phyloP scores from a whole-genome alignment of 2,888 invertebrate genomes.

The Leucania comma region DNA sequence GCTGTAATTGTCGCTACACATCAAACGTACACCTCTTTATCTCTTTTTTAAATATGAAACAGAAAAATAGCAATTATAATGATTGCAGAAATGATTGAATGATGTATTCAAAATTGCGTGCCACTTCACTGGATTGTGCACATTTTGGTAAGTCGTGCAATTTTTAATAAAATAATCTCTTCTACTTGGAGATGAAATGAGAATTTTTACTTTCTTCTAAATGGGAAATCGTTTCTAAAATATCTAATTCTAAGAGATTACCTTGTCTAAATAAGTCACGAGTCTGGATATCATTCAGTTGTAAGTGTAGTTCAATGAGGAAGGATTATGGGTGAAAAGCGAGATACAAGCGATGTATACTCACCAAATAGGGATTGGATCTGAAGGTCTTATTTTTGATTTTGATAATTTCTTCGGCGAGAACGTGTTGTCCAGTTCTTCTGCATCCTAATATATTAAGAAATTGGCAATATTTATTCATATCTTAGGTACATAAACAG shows the following conservation, averaged over 20 bases:
- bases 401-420: conserved; percentile 79
- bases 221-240: no score
- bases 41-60: background rate
- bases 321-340: background rate
- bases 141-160: no score
- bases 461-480: background rate
- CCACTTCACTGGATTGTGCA: no score
- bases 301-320: background rate
- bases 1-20: conserved; percentile 66
- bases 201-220: no score
- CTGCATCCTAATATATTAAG: conserved; percentile 65
- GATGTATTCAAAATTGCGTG: background rate
- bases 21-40: conserved; percentile 18
- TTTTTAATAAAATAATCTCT: no score
- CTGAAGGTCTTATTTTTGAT: conserved; percentile 91
- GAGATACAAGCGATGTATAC: conserved; percentile 50
- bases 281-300: background rate
- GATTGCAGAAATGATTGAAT: background rate
- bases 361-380: conserved; percentile 95
- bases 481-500: background rate
- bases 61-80: background rate
- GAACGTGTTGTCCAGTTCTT: conserved; percentile 83
- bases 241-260: no score
- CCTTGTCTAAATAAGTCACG: background rate
- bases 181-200: no score